These are phyloP conservation scores for Cheilosia grossa DNA, from an alignment of 2,888 invertebrate genomes.

Conservation along the genomic window DNA sequence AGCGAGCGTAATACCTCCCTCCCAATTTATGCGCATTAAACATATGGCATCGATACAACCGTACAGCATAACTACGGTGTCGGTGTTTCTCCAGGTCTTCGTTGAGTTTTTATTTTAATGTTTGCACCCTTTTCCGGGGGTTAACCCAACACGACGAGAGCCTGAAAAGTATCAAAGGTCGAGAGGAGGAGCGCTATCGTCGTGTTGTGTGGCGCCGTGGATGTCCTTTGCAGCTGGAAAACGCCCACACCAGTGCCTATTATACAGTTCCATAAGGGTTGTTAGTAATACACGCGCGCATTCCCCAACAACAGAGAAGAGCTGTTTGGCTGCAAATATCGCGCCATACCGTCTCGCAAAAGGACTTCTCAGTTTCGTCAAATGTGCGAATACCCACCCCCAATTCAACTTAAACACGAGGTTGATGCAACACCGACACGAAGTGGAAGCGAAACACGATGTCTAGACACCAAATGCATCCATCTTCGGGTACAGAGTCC, in stretches of 20 bases:
- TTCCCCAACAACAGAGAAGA: conserved; percentile 52
- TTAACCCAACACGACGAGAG: conserved; percentile 56
- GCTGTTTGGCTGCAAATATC: conserved; percentile 42
- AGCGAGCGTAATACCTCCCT: conserved; percentile 73
- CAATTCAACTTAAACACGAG: conserved; percentile 35
- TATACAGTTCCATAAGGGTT: conserved; percentile 58
- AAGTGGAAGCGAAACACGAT: conserved; percentile 26
- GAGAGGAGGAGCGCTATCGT: conserved; percentile 69
- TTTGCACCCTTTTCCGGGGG: conserved; percentile 60
- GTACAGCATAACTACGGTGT: conserved; percentile 46
- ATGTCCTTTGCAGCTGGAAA: conserved; percentile 65
- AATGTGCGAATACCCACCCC: background rate
- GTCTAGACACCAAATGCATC: conserved; percentile 61
- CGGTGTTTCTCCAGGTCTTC: conserved; percentile 57
- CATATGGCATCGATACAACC: conserved; percentile 64
- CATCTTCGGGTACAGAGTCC: background rate
- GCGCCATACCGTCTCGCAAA: background rate
- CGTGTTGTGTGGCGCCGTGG: conserved; percentile 41
- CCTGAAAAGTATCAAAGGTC: conserved; percentile 66
- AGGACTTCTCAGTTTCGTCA: background rate
- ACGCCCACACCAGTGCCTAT: conserved; percentile 66
- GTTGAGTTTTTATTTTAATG: conserved; percentile 14
- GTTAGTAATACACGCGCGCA: conserved; percentile 64
- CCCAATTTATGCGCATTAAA: conserved; percentile 72
- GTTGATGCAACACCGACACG: conserved; percentile 63